Conservation (phyloP, 2,113 vertebrate genomes). For the Etheostoma cragini region DNA sequence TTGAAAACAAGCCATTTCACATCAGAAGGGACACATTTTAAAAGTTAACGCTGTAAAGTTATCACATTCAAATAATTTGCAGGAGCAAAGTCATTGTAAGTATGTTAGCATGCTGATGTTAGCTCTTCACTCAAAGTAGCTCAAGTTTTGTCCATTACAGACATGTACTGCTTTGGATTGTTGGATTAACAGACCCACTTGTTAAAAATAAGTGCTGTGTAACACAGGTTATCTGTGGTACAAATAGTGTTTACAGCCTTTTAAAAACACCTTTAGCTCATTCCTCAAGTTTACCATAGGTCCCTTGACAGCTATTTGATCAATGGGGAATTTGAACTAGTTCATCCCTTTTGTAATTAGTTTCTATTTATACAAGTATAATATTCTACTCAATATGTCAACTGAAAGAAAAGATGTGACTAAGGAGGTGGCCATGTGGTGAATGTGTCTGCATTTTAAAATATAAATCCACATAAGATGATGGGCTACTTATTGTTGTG, state of each 20-base stretch:
- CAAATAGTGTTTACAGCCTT: background rate
- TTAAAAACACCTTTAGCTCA: background rate
- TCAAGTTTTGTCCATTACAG: background rate
- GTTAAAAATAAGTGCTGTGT: background rate
- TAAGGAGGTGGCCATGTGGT: background rate
- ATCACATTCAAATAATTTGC: background rate
- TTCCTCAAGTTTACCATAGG: background rate
- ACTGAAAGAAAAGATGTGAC: background rate
- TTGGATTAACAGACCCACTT: background rate
- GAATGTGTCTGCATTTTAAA: conserved; percentile 2
- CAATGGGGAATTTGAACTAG: background rate
- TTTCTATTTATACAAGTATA: background rate
- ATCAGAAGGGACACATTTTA: background rate
- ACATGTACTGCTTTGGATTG: background rate
- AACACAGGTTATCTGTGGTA: background rate
- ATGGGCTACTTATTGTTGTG: background rate
- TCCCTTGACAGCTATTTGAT: background rate
- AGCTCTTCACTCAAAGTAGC: background rate
- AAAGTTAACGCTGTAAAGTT: background rate
- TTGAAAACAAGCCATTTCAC: background rate
- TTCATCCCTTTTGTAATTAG: background rate
- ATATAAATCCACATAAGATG: background rate
- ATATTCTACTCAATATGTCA: conserved; percentile 16
- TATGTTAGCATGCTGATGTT: background rate
- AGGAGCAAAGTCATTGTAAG: background rate